Evolutionary conservation across 1,140 invertebrate genomes (phyloP), one percentile per base, ranked within the genome.

Genomic region (Platyscapa corneri): DNA sequence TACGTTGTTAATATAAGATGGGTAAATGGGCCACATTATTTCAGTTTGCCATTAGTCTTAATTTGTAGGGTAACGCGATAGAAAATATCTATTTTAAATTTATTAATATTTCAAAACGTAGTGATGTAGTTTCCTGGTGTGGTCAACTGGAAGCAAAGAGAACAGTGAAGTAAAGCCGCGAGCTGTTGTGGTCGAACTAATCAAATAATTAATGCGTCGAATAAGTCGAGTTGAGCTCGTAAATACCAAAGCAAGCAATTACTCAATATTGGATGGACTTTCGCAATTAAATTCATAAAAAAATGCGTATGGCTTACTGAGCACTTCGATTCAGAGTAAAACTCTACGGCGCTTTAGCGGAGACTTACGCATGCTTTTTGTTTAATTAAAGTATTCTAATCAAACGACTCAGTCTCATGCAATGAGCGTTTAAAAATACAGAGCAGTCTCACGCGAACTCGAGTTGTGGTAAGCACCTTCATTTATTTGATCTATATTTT

Each of bases 361-460:
- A 60, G 1, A 74, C 12, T 32, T 83, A 83, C 39, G 74, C 53
- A n/a, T 49, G 39, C 84, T 76, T 30, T 77, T 72, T 86, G 60
- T 72, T 86, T 86, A 82, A 86, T 86, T 86, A 82, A 86, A 67
- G 72, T 39, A 77, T 86, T 82, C 20, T 86, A 86, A 82, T 82
- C 79, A 86, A 86, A 86, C 27, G 70, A 82, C 70, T 39, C 12
- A 42, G 72, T 86, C 56, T 82, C 72, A 86, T 82, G 72, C 79
- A 67, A 82, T 39, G 23, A 60, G 10, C 39, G 37, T 80, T 75
- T 64, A 75, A 80, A 81, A 80, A 85, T 80, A 80, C 37, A 82
- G 42, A 72, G 82, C 78, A 82, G 56, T 67, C 30, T 75, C 79
- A 82, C 56, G 84, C 81, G 34, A 86, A 67, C 65, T 27, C 3